Evolutionary conservation across 2,888 invertebrate species (phyloP).

Genomic region (Cerastoderma edule): DNA sequence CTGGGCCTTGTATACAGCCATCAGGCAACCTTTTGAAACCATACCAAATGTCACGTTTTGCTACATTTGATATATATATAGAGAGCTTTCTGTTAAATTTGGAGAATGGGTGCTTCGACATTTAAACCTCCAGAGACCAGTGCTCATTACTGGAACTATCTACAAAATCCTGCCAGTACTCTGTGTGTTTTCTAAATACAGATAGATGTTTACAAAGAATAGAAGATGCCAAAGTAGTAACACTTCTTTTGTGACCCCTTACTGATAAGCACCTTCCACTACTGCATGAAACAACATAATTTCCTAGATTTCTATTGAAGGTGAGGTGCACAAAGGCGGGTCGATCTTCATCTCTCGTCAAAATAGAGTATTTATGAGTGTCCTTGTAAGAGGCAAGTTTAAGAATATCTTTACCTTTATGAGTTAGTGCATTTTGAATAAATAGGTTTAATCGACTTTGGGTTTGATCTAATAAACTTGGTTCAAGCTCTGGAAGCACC

Average conservation of each 20-base stretch:
- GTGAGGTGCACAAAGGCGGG: background rate
- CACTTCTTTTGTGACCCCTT: constrained; percentile 8
- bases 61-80: background rate
- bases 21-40: constrained; percentile 8
- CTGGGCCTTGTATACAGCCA: constrained; percentile 30
- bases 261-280: constrained; percentile 4
- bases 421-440: background rate
- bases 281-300: background rate
- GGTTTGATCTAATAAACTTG: too few species aligned
- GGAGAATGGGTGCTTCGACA: constrained; percentile 17
- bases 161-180: constrained; percentile 6
- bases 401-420: background rate
- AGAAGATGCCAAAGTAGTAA: background rate
- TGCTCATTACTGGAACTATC: constrained; percentile 18
- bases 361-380: background rate
- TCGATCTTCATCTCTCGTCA: background rate
- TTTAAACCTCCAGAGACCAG: constrained; percentile 19
- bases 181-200: constrained; percentile 1
- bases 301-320: too few species aligned
- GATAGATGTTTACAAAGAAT: constrained; percentile 4
- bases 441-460: too few species aligned
- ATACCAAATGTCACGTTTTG: constrained; percentile 29
- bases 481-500: background rate
- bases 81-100: constrained; percentile 7
- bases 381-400: background rate